Base-by-base conservation (phyloP, 2,888 invertebrate species). In the Lepidochrysops patricia region DNA sequence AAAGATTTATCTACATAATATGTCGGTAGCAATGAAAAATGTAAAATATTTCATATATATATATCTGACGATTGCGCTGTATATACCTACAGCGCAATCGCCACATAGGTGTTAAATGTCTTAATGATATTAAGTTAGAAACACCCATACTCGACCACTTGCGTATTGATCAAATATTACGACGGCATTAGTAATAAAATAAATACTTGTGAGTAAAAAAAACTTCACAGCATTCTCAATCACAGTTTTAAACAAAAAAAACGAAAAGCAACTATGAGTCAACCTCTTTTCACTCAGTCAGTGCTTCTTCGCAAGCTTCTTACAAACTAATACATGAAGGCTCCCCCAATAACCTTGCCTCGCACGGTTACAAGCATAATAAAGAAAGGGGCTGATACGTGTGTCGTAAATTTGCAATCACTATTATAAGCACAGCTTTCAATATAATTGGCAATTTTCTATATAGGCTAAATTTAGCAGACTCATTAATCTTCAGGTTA, bases 381-480 rank as follows among this genome's bases (percentile, higher is more conserved):
- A 43, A 48, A 27, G 48, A 50, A 23, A 57, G 23, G 7, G 57
- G 12, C 54, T 64, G 58, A 50, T n/a, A 23, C 35, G 58, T 58
- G 35, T 64, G 62, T 60, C 63, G 61, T 60, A 60, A 60, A 61
- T 58, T 58, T 63, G 34, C 9, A 52, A 52, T 52, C 13, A 9
- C 52, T 52, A 27, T 52, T 27, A 27, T 19, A 29, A 29, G 54
- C 54, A 54, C 32, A 19, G 19, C 54, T 54, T 54, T 54, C 32
- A 54, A 29, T 32, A 6, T 54, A 32, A 54, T 54, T 54, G 54
- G 19, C 15, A 0, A 3, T 27, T 32, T 54, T 29, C 19, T 32
- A 54, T 54, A 19, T 15, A 29, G 19, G 54, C 12, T 32, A 48
- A 58, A 32, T 49, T 58, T 58, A 49, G 27, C 37, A 23, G 6